phyloP scores from a whole-genome alignment of 1,140 invertebrate genomes.

The Cyphomyrmex costatus region DNA sequence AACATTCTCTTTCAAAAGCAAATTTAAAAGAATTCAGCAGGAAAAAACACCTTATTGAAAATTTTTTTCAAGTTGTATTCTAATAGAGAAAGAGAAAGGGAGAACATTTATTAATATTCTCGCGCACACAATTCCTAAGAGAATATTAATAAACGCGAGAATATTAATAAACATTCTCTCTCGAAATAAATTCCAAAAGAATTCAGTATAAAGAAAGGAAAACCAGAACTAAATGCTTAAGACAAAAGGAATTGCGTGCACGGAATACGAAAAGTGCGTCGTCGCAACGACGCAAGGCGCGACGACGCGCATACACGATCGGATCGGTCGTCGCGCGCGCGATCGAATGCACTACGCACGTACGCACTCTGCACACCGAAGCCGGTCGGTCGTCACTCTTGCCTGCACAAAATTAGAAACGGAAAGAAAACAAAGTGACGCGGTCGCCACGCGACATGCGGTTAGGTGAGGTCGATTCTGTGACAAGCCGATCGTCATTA shows the following conservation, averaged over 20 bases:
- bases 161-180: too few relatives aligned
- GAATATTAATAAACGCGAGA: too few relatives aligned
- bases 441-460: constrained; percentile 64
- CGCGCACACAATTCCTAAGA: too few relatives aligned
- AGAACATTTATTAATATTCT: too few relatives aligned
- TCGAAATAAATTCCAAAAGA: background rate
- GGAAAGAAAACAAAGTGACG: constrained; percentile 78
- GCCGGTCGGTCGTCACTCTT: constrained; percentile 43
- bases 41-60: too few relatives aligned
- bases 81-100: too few relatives aligned
- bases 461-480: constrained; percentile 63
- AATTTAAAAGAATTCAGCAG: background rate
- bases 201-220: background rate
- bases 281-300: constrained; percentile 11
- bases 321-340: constrained; percentile 28
- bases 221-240: background rate
- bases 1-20: background rate
- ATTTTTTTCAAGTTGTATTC: too few relatives aligned
- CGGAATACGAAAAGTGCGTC: background rate
- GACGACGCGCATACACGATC: constrained; percentile 45
- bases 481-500: constrained; percentile 34
- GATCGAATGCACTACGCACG: constrained; percentile 5
- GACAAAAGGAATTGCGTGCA: background rate
- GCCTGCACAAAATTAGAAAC: constrained; percentile 78
- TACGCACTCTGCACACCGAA: background rate